Conservation (phyloP, 2,888 invertebrate species). For the Didymodactylos carnosus region DNA sequence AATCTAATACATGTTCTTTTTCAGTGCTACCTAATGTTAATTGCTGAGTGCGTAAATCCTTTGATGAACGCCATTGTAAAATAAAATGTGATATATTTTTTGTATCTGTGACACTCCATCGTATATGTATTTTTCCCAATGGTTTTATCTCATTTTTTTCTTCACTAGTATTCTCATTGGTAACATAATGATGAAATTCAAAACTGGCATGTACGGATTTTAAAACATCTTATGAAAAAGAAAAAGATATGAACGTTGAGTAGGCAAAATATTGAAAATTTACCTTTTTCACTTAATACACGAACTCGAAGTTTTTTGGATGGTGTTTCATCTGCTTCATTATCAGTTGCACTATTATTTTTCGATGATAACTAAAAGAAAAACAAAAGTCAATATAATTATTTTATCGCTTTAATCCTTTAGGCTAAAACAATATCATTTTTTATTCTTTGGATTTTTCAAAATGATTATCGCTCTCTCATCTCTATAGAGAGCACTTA, state of each 20-base stretch:
- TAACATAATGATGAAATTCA: not conserved
- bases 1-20: conserved; percentile 1
- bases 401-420: not conserved
- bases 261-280: not conserved
- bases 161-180: not conserved
- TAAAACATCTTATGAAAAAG: not conserved
- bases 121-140: conserved; percentile 24
- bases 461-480: too few species aligned
- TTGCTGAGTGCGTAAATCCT: conserved; percentile 26
- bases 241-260: not conserved
- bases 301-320: conserved; percentile 24
- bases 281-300: conserved; percentile 25
- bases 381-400: not conserved
- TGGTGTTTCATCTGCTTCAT: conserved; percentile 27
- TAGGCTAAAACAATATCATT: too few species aligned
- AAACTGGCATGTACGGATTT: not conserved
- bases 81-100: conserved; percentile 25
- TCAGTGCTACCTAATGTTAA: conserved; percentile 25
- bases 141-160: not conserved
- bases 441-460: too few species aligned
- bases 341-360: conserved; percentile 1
- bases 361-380: not conserved
- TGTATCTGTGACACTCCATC: conserved; percentile 25
- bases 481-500: too few species aligned
- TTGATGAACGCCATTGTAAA: conserved; percentile 26